Conservation (phyloP, 2,113 vertebrate species). For the Dendropsophus ebraccatus region DNA sequence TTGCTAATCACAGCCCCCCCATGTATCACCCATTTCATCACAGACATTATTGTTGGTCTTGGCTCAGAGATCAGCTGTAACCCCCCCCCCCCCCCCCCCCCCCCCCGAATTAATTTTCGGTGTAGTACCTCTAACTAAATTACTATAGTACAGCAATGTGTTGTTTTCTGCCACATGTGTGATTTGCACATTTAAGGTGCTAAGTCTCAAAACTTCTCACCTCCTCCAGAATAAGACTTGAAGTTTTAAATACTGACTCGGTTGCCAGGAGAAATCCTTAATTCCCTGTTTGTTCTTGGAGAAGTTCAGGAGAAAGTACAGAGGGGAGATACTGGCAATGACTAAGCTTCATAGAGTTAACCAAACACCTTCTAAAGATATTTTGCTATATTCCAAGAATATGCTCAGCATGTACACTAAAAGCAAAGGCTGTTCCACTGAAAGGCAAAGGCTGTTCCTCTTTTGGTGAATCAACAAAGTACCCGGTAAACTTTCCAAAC, state of each 20-base stretch:
- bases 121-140: not conserved
- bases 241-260: not conserved
- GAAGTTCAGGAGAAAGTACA: not conserved
- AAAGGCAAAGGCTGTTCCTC: no score
- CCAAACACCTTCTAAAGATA: not conserved
- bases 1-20: no score
- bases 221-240: constrained; percentile 27
- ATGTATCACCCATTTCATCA: not conserved
- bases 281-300: not conserved
- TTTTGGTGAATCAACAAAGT: not conserved
- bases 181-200: constrained; percentile 25
- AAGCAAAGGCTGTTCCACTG: no score
- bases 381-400: no score
- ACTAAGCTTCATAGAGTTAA: not conserved
- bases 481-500: not conserved
- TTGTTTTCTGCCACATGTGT: constrained; percentile 21
- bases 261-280: constrained; percentile 2
- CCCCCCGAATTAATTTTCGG: no score
- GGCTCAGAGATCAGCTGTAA: not conserved
- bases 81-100: no score
- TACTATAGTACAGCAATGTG: constrained; percentile 14
- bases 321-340: not conserved
- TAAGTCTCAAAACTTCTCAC: not conserved
- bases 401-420: no score
- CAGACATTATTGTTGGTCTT: not conserved